A percentile compares a stretch with the other conserved stretches of the same genome.
phyloP scores from a whole-genome alignment of 1,140 invertebrate species.

The Philopotamus ludificatus region DNA sequence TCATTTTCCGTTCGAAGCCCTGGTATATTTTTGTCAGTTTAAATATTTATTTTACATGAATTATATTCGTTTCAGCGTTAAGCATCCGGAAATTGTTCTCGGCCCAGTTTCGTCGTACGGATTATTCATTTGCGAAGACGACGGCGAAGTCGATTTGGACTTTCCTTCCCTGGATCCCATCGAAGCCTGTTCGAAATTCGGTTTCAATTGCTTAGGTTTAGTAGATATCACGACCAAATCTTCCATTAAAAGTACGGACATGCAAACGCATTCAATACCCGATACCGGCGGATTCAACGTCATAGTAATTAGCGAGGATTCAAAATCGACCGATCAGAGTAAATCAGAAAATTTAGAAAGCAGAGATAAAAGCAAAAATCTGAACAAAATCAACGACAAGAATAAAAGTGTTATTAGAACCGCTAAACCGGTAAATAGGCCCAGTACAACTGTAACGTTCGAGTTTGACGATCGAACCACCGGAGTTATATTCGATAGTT shows the following conservation, averaged over 20 bases:
- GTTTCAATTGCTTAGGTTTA: slow-evolving; percentile 85
- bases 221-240: slow-evolving; percentile 61
- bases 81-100: slow-evolving; percentile 59
- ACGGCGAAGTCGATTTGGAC: slow-evolving; percentile 93
- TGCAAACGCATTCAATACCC: slow-evolving; percentile 46
- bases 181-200: slow-evolving; percentile 90
- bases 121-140: slow-evolving; percentile 92
- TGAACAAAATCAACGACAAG: slow-evolving; percentile 6
- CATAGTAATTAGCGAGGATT: slow-evolving; percentile 24
- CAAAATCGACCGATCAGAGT: slow-evolving; percentile 21
- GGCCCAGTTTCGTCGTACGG: slow-evolving; percentile 71
- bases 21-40: not conserved
- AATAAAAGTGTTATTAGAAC: not conserved
- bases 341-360: slow-evolving; percentile 35
- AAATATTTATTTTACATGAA: slow-evolving; percentile 1
- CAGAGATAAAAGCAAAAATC: slow-evolving; percentile 24
- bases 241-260: slow-evolving; percentile 35
- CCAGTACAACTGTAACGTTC: slow-evolving; percentile 30
- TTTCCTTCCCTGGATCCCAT: slow-evolving; percentile 86
- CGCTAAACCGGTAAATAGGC: slow-evolving; percentile 5
- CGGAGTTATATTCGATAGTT: slow-evolving; percentile 3
- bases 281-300: slow-evolving; percentile 45
- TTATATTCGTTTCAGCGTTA: slow-evolving; percentile 53
- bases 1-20: not conserved
- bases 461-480: slow-evolving; percentile 10